Conservation (phyloP, 2,797 vertebrate genomes). For the Clarias platycephalus region DNA sequence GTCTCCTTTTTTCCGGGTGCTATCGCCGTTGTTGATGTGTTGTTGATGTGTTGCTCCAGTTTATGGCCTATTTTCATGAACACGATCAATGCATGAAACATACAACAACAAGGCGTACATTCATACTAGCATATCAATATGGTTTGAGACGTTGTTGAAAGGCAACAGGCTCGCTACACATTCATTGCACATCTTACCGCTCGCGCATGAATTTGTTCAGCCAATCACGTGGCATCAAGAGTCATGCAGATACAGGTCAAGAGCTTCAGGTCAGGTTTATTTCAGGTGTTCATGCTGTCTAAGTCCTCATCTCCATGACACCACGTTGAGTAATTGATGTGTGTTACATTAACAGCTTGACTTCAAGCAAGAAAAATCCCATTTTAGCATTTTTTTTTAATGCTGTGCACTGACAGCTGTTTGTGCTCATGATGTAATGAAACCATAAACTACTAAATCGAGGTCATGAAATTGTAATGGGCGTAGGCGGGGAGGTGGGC, state of each 20-base stretch:
- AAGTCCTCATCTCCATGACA: background rate
- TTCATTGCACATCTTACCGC: too few relatives aligned
- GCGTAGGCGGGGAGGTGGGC: background rate
- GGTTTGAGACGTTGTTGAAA: background rate
- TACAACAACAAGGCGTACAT: background rate
- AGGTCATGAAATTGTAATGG: background rate
- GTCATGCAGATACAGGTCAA: background rate
- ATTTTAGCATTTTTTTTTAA: background rate
- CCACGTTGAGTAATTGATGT: background rate
- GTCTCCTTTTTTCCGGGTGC: background rate
- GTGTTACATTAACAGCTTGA: background rate
- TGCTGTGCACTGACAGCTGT: background rate
- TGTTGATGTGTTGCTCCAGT: slow-evolving; percentile 5
- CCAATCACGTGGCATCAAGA: background rate
- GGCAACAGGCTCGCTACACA: background rate
- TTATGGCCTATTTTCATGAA: slow-evolving; percentile 18
- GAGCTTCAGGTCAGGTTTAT: background rate
- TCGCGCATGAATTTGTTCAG: background rate
- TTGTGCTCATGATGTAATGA: background rate
- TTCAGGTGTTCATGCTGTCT: background rate
- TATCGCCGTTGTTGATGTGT: slow-evolving; percentile 16
- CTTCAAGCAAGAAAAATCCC: background rate
- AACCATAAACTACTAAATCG: background rate
- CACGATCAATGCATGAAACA: background rate
- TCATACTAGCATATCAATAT: background rate